phyloP scores from a whole-genome alignment of 2,888 invertebrate species.

The Amiota minor region DNA sequence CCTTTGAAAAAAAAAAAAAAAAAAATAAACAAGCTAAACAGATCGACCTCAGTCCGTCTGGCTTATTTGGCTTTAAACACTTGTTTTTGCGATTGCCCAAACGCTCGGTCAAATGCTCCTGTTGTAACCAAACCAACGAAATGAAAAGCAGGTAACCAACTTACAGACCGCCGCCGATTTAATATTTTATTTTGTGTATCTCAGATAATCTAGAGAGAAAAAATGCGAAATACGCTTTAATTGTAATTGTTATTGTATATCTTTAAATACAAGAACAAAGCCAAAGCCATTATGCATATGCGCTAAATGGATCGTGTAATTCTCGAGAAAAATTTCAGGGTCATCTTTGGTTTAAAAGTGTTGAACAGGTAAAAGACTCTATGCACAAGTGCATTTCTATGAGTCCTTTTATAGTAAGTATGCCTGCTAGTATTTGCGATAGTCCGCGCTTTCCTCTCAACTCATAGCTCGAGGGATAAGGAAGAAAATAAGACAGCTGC shows the following conservation, averaged over 20 bases:
- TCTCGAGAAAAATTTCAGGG: conserved; percentile 62
- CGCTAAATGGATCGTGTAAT: conserved; percentile 60
- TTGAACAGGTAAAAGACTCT: conserved; percentile 52
- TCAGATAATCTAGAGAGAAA: conserved; percentile 64
- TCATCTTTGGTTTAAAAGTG: conserved; percentile 54
- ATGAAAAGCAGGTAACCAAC: conserved; percentile 16
- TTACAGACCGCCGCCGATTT: conserved; percentile 24
- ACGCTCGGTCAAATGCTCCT: neutral
- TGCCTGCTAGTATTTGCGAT: too few relatives aligned
- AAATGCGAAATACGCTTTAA: conserved; percentile 67
- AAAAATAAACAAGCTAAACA: conserved; percentile 19
- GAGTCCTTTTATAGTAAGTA: conserved; percentile 3
- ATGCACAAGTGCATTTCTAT: conserved; percentile 15
- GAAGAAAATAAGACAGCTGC: too few relatives aligned
- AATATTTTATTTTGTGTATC: conserved; percentile 59
- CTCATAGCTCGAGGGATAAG: too few relatives aligned
- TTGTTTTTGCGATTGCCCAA: conserved; percentile 30
- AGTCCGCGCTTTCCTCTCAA: too few relatives aligned
- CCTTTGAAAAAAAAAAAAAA: neutral
- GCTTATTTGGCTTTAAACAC: conserved; percentile 65
- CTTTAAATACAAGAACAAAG: conserved; percentile 61
- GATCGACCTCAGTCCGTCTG: conserved; percentile 36
- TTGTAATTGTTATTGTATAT: conserved; percentile 61
- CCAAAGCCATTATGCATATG: conserved; percentile 67
- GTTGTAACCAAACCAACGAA: neutral